Percentiles rank a stretch among this genome's conserved stretches.
Conservation (phyloP, 2,888 invertebrate genomes). For the Ferrisia virgata region DNA sequence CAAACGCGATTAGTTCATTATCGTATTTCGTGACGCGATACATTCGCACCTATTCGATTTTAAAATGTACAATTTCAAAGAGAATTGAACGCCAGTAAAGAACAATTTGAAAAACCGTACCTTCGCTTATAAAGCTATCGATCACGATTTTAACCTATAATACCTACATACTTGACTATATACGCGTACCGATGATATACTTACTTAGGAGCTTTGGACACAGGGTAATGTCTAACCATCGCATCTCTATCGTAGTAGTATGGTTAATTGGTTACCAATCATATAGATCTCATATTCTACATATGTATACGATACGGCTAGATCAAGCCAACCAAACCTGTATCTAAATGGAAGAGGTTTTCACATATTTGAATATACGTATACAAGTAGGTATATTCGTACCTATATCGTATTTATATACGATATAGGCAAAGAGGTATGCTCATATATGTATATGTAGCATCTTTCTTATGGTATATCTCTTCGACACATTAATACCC, state of each 20-base stretch:
- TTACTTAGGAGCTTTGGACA: too few relatives aligned
- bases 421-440: too few relatives aligned
- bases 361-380: background rate
- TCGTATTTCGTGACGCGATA: background rate
- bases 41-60: background rate
- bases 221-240: too few relatives aligned
- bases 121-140: background rate
- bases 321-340: background rate
- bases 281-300: background rate
- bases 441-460: background rate
- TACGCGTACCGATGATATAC: background rate
- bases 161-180: background rate
- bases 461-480: background rate
- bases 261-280: background rate
- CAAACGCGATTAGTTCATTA: background rate
- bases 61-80: background rate
- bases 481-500: conserved; percentile 7
- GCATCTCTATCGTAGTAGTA: too few relatives aligned
- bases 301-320: background rate
- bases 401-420: too few relatives aligned
- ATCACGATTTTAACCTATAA: background rate
- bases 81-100: conserved; percentile 29
- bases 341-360: background rate
- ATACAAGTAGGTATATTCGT: too few relatives aligned
- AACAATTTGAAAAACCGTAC: background rate